A percentile compares a stretch with the other conserved stretches of the same genome.
Conservation (phyloP, 2,797 vertebrate genomes). For the Lateolabrax maculatus region DNA sequence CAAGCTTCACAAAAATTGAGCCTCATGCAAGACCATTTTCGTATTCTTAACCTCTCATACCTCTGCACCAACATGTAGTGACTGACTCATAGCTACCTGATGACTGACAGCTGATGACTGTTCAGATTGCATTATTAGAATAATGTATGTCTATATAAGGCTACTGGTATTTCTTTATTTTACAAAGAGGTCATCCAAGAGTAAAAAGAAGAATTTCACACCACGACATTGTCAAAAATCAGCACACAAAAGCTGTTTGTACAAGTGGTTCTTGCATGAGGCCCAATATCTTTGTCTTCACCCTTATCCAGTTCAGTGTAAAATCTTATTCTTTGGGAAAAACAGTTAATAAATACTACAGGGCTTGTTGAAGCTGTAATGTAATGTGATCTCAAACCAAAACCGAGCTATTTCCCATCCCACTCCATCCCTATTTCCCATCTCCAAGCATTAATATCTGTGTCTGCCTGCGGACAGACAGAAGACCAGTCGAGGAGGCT, state of each 20-base stretch:
- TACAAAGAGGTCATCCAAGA: slow-evolving; percentile 2
- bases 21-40: background rate
- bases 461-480: slow-evolving; percentile 3
- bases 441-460: slow-evolving; percentile 26
- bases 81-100: slow-evolving; percentile 1
- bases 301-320: background rate
- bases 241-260: background rate
- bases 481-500: slow-evolving; percentile 1
- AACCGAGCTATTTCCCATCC: slow-evolving; percentile 14
- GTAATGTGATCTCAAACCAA: background rate
- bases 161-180: background rate
- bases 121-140: background rate
- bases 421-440: background rate
- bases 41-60: background rate
- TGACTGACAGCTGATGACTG: background rate
- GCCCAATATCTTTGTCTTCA: background rate
- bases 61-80: too few species aligned
- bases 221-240: background rate
- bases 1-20: background rate
- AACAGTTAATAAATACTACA: background rate
- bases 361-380: background rate
- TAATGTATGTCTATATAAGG: background rate
- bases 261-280: background rate
- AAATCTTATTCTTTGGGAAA: background rate
- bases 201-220: background rate